These are phyloP conservation scores for Acanthosepion pharaonis DNA, from an alignment of 2,888 invertebrate genomes.

Conservation along the genomic window DNA sequence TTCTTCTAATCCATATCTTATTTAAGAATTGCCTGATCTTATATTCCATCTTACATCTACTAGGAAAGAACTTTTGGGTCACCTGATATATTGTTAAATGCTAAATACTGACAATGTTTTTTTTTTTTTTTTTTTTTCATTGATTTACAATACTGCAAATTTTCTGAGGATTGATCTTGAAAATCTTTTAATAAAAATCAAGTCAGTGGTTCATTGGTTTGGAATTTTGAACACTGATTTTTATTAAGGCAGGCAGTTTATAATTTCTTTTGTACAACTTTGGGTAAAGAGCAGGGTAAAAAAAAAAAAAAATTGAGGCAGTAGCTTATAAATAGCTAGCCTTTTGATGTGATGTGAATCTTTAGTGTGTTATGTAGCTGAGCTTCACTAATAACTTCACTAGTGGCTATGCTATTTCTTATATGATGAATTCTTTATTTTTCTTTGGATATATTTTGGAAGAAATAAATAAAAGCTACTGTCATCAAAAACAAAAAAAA, in stretches of 20 bases:
- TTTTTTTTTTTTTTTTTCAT: neutral
- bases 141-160: constrained; percentile 33
- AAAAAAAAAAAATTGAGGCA: neutral
- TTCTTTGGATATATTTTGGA: constrained; percentile 33
- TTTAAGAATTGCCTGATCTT: constrained; percentile 4
- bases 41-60: constrained; percentile 33
- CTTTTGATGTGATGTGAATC: constrained; percentile 10
- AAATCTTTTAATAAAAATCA: constrained; percentile 13
- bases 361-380: neutral
- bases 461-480: constrained; percentile 13
- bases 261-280: constrained; percentile 17
- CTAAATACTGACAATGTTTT: neutral
- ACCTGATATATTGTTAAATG: constrained; percentile 33
- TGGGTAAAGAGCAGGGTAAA: constrained; percentile 6
- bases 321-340: constrained; percentile 20
- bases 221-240: constrained; percentile 15
- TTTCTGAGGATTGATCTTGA: neutral
- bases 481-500: neutral
- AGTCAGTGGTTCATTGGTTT: constrained; percentile 13
- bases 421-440: constrained; percentile 22
- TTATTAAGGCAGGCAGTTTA: constrained; percentile 22
- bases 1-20: neutral
- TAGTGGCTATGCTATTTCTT: constrained; percentile 22
- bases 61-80: neutral
- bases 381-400: constrained; percentile 22